A percentile compares a stretch with the other conserved stretches of the same genome.
These are phyloP conservation scores for Papilio aristodemus DNA, from an alignment of 1,140 invertebrate species.

Conservation along the genomic window DNA sequence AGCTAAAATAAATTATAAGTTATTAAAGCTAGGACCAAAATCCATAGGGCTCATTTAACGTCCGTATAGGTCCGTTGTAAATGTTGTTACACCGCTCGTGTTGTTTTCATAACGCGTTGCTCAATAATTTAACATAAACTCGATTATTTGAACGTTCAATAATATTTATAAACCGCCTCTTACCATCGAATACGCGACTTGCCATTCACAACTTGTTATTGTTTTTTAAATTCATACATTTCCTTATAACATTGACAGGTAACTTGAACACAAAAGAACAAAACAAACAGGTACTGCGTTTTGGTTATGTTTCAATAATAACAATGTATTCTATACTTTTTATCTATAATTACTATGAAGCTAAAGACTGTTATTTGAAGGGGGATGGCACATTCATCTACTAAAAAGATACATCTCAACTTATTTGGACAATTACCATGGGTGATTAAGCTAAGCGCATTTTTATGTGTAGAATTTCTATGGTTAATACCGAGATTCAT, in stretches of 20 bases:
- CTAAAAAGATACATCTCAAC: too few species aligned
- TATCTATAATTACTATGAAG: too few species aligned
- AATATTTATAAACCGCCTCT: slow-evolving; percentile 9
- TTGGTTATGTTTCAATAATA: background rate
- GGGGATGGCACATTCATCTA: too few species aligned
- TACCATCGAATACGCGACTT: background rate
- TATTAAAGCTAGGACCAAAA: background rate
- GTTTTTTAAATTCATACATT: background rate
- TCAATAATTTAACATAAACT: slow-evolving; percentile 16
- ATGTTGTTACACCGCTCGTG: slow-evolving; percentile 5
- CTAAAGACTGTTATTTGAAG: too few species aligned
- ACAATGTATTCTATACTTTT: too few species aligned
- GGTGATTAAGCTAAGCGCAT: too few species aligned
- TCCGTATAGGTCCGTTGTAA: background rate
- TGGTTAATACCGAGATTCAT: too few species aligned
- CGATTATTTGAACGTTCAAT: slow-evolving; percentile 20
- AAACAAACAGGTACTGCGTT: background rate
- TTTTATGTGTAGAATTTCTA: too few species aligned
- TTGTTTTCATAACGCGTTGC: slow-evolving; percentile 8
- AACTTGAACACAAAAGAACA: background rate
- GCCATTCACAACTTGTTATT: slow-evolving; percentile 8
- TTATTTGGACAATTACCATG: too few species aligned
- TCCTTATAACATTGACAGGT: background rate
- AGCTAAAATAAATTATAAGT: background rate
- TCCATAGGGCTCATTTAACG: background rate